phyloP scores from a whole-genome alignment of 1,140 invertebrate species.

The Drosophila ficusphila region DNA sequence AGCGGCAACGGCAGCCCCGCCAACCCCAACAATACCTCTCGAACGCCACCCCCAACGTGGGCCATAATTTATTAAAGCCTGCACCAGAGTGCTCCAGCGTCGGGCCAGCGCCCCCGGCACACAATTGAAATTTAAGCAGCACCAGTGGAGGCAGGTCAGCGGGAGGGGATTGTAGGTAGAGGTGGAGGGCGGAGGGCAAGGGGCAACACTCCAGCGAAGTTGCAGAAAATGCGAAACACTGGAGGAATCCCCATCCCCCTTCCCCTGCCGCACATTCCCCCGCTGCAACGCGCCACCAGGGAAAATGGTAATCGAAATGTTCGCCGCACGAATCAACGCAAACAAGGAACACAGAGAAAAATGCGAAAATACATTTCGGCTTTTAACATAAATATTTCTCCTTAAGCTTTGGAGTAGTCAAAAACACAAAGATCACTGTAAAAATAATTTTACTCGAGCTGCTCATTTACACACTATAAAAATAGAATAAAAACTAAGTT shows the following conservation, averaged over 20 bases:
- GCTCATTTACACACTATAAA: too few species aligned
- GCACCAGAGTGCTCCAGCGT: slow-evolving; percentile 79
- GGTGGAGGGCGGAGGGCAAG: slow-evolving; percentile 11
- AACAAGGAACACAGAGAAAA: slow-evolving; percentile 46
- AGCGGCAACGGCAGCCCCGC: slow-evolving; percentile 21
- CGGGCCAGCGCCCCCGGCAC: slow-evolving; percentile 64
- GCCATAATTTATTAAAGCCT: slow-evolving; percentile 81
- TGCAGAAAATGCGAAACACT: slow-evolving; percentile 75
- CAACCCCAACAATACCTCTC: slow-evolving; percentile 21
- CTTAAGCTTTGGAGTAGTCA: not conserved
- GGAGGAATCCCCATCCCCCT: slow-evolving; percentile 12
- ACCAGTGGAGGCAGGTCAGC: slow-evolving; percentile 26
- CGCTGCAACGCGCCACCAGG: slow-evolving; percentile 23
- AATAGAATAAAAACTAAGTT: too few species aligned
- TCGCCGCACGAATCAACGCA: slow-evolving; percentile 53
- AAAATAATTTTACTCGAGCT: too few species aligned
- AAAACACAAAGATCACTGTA: not conserved
- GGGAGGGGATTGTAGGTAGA: too few species aligned
- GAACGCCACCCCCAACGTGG: slow-evolving; percentile 28
- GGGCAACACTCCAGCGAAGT: slow-evolving; percentile 47
- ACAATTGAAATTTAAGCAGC: slow-evolving; percentile 82
- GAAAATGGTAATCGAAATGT: slow-evolving; percentile 79
- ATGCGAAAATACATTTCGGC: too few species aligned
- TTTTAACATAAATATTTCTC: not conserved
- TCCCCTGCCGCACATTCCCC: not conserved